A percentile compares a stretch with the other conserved stretches of the same genome.
Conservation (phyloP, 2,888 invertebrate genomes). For the Alitta virens region DNA sequence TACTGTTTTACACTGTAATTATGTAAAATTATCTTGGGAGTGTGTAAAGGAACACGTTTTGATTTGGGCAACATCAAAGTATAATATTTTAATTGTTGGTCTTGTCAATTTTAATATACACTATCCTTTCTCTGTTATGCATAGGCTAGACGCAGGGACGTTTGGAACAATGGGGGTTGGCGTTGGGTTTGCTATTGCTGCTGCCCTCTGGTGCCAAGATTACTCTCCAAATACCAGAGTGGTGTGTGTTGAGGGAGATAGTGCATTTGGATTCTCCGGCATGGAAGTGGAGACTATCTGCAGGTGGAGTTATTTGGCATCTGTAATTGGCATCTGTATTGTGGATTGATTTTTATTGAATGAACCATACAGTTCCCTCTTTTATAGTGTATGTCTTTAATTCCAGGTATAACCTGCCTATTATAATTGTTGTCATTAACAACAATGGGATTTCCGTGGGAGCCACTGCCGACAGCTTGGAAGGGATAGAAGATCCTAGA, state of each 20-base stretch:
- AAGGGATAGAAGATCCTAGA: constrained; percentile 64
- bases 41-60: too few relatives aligned
- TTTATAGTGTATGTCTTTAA: too few relatives aligned
- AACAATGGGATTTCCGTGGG: constrained; percentile 95
- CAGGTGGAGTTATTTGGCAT: constrained; percentile 62
- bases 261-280: constrained; percentile 96
- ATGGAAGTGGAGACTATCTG: constrained; percentile 98
- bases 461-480: constrained; percentile 67
- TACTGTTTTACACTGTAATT: too few relatives aligned
- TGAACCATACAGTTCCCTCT: too few relatives aligned
- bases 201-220: constrained; percentile 85
- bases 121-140: too few relatives aligned
- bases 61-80: too few relatives aligned
- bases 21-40: too few relatives aligned
- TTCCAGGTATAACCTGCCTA: constrained; percentile 81
- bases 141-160: constrained; percentile 89
- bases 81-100: too few relatives aligned
- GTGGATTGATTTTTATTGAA: too few relatives aligned
- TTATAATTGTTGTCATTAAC: constrained; percentile 87
- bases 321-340: too few relatives aligned
- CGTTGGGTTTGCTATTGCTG: constrained; percentile 86
- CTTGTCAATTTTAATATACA: too few relatives aligned
- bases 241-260: constrained; percentile 93
- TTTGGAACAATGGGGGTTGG: constrained; percentile 98
- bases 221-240: constrained; percentile 78